A percentile compares a stretch with the other conserved stretches of the same genome.
Evolutionary conservation across 2,888 invertebrate species (phyloP).

Genomic region (Apodemia zela): DNA sequence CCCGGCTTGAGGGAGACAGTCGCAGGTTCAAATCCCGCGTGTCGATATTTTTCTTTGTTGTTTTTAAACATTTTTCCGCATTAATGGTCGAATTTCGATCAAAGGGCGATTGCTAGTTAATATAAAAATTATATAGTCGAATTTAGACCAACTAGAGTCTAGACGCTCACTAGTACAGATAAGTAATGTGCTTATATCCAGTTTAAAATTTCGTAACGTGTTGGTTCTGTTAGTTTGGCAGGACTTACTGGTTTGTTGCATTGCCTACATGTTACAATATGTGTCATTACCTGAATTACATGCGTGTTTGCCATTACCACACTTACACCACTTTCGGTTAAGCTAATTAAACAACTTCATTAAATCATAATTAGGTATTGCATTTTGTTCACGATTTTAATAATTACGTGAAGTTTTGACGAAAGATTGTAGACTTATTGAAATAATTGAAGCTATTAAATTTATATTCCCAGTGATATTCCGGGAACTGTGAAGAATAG

Average conservation of each 20-base stretch:
- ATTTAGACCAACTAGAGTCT: background rate
- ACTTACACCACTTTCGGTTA: background rate
- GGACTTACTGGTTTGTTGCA: conserved; percentile 1
- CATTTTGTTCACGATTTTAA: background rate
- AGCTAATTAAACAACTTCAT: background rate
- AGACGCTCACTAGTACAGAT: background rate
- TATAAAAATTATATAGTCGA: too few species aligned
- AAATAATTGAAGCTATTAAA: too few species aligned
- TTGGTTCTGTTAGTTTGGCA: background rate
- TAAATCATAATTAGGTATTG: background rate
- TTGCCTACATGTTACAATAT: conserved; percentile 1
- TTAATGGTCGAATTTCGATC: too few species aligned
- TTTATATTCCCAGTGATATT: too few species aligned
- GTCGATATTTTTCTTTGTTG: too few species aligned
- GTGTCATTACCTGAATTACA: conserved; percentile 1
- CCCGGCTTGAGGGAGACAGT: too few species aligned
- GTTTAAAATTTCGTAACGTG: background rate
- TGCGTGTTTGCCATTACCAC: background rate
- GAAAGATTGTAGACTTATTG: background rate
- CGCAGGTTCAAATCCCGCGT: too few species aligned
- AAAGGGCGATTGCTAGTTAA: too few species aligned
- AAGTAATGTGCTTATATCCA: background rate
- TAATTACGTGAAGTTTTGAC: background rate
- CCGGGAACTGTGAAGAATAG: too few species aligned
- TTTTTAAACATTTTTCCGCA: too few species aligned